These are phyloP conservation scores for Pardalotus punctatus DNA, from an alignment of 2,113 vertebrate species.

Conservation along the genomic window DNA sequence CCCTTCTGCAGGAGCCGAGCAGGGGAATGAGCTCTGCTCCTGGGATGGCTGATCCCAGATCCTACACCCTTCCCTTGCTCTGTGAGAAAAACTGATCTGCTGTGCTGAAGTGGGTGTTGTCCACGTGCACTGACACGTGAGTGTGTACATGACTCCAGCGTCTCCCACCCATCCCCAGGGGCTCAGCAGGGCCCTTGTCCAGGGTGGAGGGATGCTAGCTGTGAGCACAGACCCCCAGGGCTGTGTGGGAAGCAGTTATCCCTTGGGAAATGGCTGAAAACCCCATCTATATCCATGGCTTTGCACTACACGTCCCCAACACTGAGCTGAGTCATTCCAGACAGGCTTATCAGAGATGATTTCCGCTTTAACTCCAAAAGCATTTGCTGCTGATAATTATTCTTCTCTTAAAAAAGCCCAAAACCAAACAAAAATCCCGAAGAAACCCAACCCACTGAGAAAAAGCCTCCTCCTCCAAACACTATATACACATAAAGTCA, in stretches of 20 bases:
- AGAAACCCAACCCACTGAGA: not conserved
- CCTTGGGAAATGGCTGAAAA: not conserved
- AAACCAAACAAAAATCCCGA: not conserved
- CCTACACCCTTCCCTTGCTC: not conserved
- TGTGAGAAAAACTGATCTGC: not conserved
- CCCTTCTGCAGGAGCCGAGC: not conserved
- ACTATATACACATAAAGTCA: not conserved
- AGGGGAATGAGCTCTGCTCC: not conserved
- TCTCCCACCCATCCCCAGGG: not conserved
- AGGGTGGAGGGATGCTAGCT: not conserved
- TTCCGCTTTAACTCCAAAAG: not conserved
- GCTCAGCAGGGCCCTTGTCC: not conserved
- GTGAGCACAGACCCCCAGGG: not conserved
- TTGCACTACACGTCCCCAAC: not conserved
- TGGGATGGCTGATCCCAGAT: fast-evolving
- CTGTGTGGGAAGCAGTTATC: not conserved
- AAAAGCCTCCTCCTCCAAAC: not conserved
- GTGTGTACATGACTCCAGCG: not conserved
- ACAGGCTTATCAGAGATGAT: not conserved
- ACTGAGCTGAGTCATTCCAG: conserved; percentile 18
- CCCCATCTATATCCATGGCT: not conserved
- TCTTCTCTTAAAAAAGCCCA: not conserved
- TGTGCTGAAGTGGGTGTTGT: fast-evolving
- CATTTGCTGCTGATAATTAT: not conserved
- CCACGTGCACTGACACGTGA: not conserved